phyloP scores from a whole-genome alignment of 2,797 vertebrate genomes.

The Nyctalus aviator region DNA sequence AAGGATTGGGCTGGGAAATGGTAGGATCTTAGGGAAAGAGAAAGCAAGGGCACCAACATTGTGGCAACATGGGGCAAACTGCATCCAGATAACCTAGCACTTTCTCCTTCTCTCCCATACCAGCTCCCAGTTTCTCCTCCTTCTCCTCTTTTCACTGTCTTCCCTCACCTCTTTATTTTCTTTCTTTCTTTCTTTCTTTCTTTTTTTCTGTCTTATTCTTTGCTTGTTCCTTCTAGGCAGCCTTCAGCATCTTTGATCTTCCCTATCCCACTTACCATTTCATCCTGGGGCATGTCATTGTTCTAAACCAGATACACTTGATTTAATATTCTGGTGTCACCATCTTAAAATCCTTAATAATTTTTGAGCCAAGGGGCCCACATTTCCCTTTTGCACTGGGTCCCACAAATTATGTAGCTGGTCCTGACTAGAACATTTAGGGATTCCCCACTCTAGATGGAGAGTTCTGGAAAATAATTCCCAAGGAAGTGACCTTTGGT shows the following conservation, averaged over 20 bases:
- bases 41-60: not conserved
- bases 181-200: no score
- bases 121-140: not conserved
- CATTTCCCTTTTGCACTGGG: not conserved
- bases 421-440: not conserved
- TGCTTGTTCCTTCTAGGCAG: not conserved
- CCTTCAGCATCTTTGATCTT: not conserved
- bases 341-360: not conserved
- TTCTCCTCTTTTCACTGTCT: not conserved
- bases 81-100: no score
- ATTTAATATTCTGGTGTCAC: not conserved
- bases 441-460: not conserved
- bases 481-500: not conserved
- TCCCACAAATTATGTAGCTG: not conserved
- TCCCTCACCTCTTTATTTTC: not conserved
- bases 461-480: not conserved
- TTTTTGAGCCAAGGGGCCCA: not conserved
- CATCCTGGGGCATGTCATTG: not conserved
- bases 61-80: rapidly evolving
- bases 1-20: not conserved
- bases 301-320: not conserved
- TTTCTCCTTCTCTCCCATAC: not conserved
- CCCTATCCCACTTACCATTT: not conserved
- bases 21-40: not conserved
- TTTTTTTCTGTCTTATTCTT: not conserved